These are phyloP conservation scores for Merops nubicus DNA, from an alignment of 2,113 vertebrate genomes.

Conservation along the genomic window DNA sequence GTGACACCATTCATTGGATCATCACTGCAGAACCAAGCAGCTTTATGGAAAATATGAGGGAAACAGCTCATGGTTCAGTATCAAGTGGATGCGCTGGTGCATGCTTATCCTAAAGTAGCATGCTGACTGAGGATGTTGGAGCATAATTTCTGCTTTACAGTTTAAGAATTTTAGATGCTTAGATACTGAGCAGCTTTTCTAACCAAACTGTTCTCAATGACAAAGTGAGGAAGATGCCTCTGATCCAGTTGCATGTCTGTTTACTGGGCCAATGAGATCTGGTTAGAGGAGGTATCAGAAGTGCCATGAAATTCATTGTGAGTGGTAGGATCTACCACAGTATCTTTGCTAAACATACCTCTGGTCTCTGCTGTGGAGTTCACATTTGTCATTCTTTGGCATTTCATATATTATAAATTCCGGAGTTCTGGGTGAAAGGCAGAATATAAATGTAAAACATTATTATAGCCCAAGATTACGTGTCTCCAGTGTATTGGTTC, in stretches of 20 bases:
- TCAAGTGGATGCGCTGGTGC: neutral
- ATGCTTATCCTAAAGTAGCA: fast-evolving
- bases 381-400: neutral
- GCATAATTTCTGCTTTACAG: neutral
- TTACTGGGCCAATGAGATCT: neutral
- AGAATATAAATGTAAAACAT: slow-evolving; percentile 40
- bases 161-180: neutral
- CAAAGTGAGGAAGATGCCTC: neutral
- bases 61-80: neutral
- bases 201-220: neutral
- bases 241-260: neutral
- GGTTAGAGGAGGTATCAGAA: neutral
- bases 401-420: neutral
- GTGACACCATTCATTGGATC: neutral
- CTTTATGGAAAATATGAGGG: neutral
- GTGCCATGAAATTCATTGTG: neutral
- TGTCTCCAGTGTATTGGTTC: neutral
- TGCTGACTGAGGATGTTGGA: neutral
- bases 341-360: neutral
- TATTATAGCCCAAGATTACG: neutral
- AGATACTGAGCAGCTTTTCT: neutral
- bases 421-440: neutral
- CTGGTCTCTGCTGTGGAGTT: neutral
- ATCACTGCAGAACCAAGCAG: neutral
- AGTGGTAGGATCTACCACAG: neutral